Evolutionary conservation across 2,113 vertebrate species (phyloP).

Genomic region (Hypocryptadius cinnamomeus): DNA sequence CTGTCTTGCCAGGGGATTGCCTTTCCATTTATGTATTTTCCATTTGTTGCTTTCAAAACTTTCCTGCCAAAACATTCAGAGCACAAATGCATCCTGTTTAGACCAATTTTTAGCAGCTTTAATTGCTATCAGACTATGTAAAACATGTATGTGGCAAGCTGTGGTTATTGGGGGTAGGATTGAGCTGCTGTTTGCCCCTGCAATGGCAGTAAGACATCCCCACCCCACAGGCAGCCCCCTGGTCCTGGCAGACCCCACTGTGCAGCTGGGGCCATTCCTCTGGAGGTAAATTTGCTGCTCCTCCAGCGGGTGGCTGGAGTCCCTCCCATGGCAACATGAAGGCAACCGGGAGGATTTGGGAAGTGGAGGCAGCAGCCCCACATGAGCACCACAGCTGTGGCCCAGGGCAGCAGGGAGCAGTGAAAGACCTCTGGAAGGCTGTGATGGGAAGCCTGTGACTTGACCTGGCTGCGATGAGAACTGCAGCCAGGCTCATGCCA

Average conservation of each 20-base stretch:
- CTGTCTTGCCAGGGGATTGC: neutral
- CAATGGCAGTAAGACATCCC: neutral
- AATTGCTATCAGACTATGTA: neutral
- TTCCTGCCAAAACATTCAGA: neutral
- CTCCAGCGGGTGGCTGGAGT: rapidly evolving
- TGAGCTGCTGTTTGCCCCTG: neutral
- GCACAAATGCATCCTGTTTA: neutral
- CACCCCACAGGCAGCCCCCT: neutral
- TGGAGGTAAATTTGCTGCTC: neutral
- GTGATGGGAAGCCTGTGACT: neutral
- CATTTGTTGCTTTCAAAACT: neutral
- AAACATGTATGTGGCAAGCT: neutral
- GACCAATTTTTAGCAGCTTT: neutral
- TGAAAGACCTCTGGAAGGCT: neutral
- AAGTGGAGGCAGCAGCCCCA: neutral
- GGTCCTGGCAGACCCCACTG: neutral
- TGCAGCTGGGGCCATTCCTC: neutral
- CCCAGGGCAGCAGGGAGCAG: neutral
- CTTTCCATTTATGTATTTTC: neutral
- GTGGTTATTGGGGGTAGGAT: rapidly evolving
- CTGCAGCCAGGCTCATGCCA: rapidly evolving
- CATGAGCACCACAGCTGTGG: rapidly evolving
- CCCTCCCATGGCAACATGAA: neutral
- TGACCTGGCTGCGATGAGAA: neutral
- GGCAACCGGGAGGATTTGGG: neutral